Evolutionary conservation across 1,140 invertebrate species (phyloP).

Genomic region (Berghia stephanieae): DNA sequence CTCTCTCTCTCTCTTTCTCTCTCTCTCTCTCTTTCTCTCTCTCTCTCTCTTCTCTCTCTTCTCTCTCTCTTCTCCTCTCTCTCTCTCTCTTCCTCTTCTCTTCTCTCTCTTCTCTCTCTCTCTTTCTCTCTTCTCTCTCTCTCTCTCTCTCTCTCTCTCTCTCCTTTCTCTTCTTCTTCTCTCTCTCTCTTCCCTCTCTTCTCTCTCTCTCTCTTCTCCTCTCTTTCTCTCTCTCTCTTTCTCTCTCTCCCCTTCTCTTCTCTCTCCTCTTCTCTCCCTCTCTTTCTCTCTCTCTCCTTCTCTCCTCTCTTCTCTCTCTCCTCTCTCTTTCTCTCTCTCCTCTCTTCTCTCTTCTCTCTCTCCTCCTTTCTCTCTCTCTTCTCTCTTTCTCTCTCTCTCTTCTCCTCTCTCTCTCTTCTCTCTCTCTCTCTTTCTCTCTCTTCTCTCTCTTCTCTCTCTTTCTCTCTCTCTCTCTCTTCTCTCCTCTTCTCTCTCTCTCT

Average conservation of each 20-base stretch:
- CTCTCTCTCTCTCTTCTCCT: not conserved
- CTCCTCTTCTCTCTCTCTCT: not conserved
- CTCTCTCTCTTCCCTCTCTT: not conserved
- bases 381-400: conserved; percentile 26
- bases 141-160: not conserved
- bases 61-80: no score
- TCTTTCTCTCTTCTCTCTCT: not conserved
- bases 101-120: conserved; percentile 31
- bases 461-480: not conserved
- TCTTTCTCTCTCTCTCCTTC: not conserved
- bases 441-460: not conserved
- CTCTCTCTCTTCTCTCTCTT: not conserved
- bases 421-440: not conserved
- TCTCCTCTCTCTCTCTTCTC: conserved; percentile 31
- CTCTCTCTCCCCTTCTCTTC: not conserved
- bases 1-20: not conserved
- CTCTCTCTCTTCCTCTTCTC: not conserved
- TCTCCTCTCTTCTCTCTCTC: not conserved
- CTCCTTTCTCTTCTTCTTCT: not conserved
- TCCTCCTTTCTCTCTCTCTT: not conserved
- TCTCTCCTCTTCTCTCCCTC: not conserved
- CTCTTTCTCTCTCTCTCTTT: not conserved
- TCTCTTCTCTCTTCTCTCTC: not conserved
- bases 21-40: not conserved
- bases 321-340: not conserved